phyloP scores from a whole-genome alignment of 2,888 invertebrate genomes.

The Catocala nupta region DNA sequence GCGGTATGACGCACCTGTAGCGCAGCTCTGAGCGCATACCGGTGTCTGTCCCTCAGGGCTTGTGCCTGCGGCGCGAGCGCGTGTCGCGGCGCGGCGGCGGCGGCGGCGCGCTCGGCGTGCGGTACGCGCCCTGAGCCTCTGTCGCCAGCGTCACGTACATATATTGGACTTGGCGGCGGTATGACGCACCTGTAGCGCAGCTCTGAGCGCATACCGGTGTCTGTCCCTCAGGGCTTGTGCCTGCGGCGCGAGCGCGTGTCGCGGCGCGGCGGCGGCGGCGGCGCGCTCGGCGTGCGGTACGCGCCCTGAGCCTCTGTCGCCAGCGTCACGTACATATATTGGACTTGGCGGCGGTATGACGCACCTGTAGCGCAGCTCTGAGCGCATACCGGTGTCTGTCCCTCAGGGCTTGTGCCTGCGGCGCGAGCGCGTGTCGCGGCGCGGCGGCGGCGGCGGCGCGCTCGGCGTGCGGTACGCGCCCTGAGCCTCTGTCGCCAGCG shows the following conservation, averaged over 20 bases:
- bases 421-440: constrained; percentile 59
- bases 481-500: constrained; percentile 74
- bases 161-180: too few species aligned
- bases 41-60: constrained; percentile 61
- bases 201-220: constrained; percentile 71
- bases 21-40: constrained; percentile 72
- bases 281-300: constrained; percentile 66
- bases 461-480: constrained; percentile 68
- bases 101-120: constrained; percentile 61
- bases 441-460: constrained; percentile 59
- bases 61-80: constrained; percentile 59
- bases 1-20: constrained; percentile 59
- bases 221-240: constrained; percentile 62
- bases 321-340: constrained; percentile 50
- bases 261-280: constrained; percentile 60
- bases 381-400: constrained; percentile 74
- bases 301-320: constrained; percentile 78
- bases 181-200: constrained; percentile 43
- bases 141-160: constrained; percentile 63
- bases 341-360: too few species aligned
- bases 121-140: constrained; percentile 76
- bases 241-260: constrained; percentile 56
- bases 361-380: constrained; percentile 52
- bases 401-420: constrained; percentile 59
- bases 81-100: constrained; percentile 55